Conservation (phyloP, 2,797 vertebrate genomes). For the Chlorospingus flavigularis region DNA sequence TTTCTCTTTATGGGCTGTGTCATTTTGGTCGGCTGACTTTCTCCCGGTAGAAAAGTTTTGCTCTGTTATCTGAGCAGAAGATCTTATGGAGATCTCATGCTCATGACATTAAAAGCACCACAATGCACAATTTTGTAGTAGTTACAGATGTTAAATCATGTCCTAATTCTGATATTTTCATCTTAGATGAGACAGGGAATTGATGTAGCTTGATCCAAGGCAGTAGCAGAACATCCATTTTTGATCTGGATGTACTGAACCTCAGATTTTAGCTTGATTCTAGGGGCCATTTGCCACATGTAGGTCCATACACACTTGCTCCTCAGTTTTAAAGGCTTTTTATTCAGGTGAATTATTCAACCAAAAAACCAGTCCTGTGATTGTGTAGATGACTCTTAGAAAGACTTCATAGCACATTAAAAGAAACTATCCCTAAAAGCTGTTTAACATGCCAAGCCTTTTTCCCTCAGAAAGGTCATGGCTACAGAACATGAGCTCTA, state of each 20-base stretch:
- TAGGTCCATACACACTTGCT: neutral
- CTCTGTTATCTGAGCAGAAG: neutral
- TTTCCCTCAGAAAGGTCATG: neutral
- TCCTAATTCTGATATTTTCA: neutral
- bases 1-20: neutral
- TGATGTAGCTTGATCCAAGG: neutral
- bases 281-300: neutral
- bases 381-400: neutral
- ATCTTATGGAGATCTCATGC: neutral
- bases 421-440: neutral
- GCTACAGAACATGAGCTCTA: neutral
- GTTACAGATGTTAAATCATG: neutral
- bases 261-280: neutral
- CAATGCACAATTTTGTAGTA: neutral
- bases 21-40: neutral
- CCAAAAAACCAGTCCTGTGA: accelerated
- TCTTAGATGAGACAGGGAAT: neutral
- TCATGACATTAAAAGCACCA: neutral
- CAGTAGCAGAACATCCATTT: neutral
- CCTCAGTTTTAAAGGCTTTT: neutral
- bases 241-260: neutral
- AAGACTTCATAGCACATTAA: neutral
- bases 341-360: neutral
- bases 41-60: neutral
- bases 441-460: neutral